Evolutionary conservation across 1,140 invertebrate genomes (phyloP).

Genomic region (Atta cephalotes): DNA sequence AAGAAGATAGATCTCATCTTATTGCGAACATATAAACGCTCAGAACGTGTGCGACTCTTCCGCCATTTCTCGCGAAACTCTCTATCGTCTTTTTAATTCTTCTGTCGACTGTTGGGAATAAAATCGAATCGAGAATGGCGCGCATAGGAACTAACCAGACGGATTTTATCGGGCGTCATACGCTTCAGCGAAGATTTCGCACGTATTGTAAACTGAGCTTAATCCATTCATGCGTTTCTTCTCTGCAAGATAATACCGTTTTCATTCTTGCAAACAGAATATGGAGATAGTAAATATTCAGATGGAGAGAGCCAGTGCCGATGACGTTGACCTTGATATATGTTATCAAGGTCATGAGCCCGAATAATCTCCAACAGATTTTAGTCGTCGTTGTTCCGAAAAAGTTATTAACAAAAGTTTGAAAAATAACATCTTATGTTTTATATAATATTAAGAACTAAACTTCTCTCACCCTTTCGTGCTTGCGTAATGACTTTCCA

Average conservation of each 20-base stretch:
- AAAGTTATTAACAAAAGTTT: too few species aligned
- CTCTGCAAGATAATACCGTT: slow-evolving; percentile 8
- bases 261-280: background rate
- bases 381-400: too few species aligned
- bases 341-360: too few species aligned
- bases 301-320: too few species aligned
- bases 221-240: slow-evolving; percentile 45
- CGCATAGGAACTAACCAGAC: slow-evolving; percentile 48
- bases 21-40: slow-evolving; percentile 47
- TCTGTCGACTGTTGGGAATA: slow-evolving; percentile 14
- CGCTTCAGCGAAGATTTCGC: slow-evolving; percentile 47
- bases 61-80: slow-evolving; percentile 51
- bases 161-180: slow-evolving; percentile 51
- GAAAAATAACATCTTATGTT: too few species aligned
- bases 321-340: too few species aligned
- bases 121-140: slow-evolving; percentile 46
- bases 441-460: too few species aligned
- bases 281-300: background rate
- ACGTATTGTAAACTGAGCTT: slow-evolving; percentile 44
- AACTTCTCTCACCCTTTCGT: too few species aligned
- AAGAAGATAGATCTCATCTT: slow-evolving; percentile 19
- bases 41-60: slow-evolving; percentile 37
- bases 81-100: slow-evolving; percentile 50
- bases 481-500: too few species aligned
- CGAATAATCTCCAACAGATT: too few species aligned